phyloP scores from a whole-genome alignment of 1,140 invertebrate species.

The roundworm (Caenorhabditis elegans) region DNA sequence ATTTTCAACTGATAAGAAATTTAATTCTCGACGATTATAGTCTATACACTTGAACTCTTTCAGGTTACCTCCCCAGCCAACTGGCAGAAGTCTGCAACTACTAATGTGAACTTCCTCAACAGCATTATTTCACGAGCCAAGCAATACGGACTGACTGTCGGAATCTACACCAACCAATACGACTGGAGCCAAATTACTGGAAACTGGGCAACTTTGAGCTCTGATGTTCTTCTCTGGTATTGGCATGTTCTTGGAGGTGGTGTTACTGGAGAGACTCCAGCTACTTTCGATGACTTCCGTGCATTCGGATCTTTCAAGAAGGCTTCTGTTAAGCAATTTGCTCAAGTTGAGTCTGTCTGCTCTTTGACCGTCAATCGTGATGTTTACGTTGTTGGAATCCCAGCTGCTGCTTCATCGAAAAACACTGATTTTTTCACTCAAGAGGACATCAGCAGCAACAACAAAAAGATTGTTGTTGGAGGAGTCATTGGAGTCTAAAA shows the following conservation, averaged over 20 bases:
- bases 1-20: no score
- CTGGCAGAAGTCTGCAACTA: conserved; percentile 6
- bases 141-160: conserved; percentile 21
- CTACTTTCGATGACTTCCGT: conserved; percentile 44
- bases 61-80: conserved; percentile 43
- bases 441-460: not conserved
- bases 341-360: conserved; percentile 40
- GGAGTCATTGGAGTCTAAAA: not conserved
- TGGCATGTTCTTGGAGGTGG: conserved; percentile 36
- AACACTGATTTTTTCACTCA: not conserved
- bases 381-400: conserved; percentile 18
- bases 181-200: conserved; percentile 44
- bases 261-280: conserved; percentile 35
- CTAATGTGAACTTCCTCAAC: conserved; percentile 43
- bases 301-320: conserved; percentile 34
- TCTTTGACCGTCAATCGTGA: conserved; percentile 40
- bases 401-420: not conserved
- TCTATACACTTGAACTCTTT: not conserved
- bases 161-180: conserved; percentile 40
- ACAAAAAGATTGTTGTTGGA: not conserved
- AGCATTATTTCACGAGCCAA: conserved; percentile 28
- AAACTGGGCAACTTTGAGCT: conserved; percentile 21
- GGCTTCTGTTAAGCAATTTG: conserved; percentile 44
- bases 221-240: conserved; percentile 33
- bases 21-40: no score